Conservation (phyloP, 2,797 vertebrate species). For the Buphagus erythrorhynchus region DNA sequence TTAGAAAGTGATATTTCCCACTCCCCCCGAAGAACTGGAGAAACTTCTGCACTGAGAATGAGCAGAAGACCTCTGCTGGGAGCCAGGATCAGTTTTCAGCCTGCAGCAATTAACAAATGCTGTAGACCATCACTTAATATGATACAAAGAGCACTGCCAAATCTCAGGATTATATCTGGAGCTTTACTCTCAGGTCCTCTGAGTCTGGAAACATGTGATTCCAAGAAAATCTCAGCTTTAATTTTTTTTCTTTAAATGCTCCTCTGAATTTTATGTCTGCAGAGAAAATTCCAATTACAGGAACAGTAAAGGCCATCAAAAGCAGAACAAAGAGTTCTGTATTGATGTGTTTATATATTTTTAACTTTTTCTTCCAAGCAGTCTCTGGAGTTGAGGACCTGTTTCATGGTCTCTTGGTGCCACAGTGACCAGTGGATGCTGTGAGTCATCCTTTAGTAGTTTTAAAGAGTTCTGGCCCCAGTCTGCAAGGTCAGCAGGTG, state of each 20-base stretch:
- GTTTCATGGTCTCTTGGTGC: background rate
- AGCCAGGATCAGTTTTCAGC: background rate
- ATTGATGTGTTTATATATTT: background rate
- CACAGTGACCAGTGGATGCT: accelerated
- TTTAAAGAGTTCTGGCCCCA: background rate
- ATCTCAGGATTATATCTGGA: constrained; percentile 60
- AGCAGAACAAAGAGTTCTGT: background rate
- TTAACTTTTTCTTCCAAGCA: background rate
- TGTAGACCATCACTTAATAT: constrained; percentile 61
- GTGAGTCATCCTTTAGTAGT: background rate
- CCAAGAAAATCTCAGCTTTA: background rate
- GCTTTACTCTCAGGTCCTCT: constrained; percentile 32
- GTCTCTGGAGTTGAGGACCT: background rate
- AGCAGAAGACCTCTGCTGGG: constrained; percentile 16
- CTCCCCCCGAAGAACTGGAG: background rate
- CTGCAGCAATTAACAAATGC: constrained; percentile 49
- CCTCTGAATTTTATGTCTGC: background rate
- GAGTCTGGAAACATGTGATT: constrained; percentile 37
- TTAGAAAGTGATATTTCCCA: constrained; percentile 14
- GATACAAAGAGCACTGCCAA: constrained; percentile 45
- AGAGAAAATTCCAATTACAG: background rate
- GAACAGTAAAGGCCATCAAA: background rate
- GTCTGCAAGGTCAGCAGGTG: background rate
- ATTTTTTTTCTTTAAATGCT: background rate
- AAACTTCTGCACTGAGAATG: background rate